Base-by-base conservation (phyloP, 2,888 invertebrate genomes). In the Laothoe populi region DNA sequence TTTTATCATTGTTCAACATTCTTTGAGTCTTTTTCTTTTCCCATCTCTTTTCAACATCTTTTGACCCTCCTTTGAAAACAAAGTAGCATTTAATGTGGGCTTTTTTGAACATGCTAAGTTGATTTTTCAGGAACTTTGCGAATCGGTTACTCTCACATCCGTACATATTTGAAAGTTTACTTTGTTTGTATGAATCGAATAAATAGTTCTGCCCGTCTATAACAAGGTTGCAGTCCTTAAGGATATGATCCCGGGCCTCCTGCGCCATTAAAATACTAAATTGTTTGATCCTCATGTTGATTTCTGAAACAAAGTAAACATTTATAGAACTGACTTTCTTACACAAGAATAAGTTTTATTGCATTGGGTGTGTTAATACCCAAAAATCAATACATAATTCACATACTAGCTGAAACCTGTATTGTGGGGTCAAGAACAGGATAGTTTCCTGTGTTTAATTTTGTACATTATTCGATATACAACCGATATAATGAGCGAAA, bases 191-290 rank as follows among this genome's bases (percentile, higher is more conserved):
- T 4, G 68, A 46, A 0, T 59, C 0, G 53, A 75, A 73, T 4
- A 84, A 75, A 46, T 74, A 72, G 38, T 78, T 77, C 16, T 80
- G 77, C 0, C 70, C 85, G 38, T 85, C 85, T 1, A 84, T 75
- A 1, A 85, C 83, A 0, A 85, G 71, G 0, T 59, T 26, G 35
- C 72, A 68, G 24, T 82, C 63, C 26, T 69, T 72, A n/a, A 84
- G 57, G 11, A 53, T 8, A 44, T 61, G 53, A 13, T 4, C n/a
- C 21, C n/a, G 16, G 21, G 57, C 2, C n/a, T 45, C 44, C 16
- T n/a, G 19, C 3, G 1, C 26, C 26, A 57, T 8, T 7, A 61
- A 0, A 8, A 35, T 10, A 7, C 13, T 45, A 19, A 61, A 57
- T n/a, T n/a, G 8, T 45, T 11, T 57, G 8, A 61, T 61, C 23